Base-by-base conservation (phyloP, 1,140 invertebrate species). In the Rhopalosiphum maidis region DNA sequence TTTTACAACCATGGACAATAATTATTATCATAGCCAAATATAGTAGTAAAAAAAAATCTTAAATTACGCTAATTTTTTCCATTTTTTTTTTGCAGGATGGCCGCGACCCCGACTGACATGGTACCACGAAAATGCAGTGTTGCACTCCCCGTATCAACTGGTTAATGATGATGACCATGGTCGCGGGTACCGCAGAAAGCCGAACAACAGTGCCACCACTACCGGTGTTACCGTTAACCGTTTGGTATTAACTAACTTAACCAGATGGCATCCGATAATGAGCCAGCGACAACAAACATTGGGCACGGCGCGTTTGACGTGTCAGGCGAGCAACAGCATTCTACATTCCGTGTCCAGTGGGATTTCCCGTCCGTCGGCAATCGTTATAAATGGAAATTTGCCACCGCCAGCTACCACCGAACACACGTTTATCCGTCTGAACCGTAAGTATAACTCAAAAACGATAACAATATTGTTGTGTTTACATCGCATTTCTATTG, bases 311-410 rank as follows among this genome's bases (percentile, higher is more conserved):
- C 97, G 60, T 97, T 97, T 95, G 89, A 97, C 97, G 51, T 98
- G 98, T 95, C 97, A 97, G 94, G 98, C 97, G 48, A 97, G 97
- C 94, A 98, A 98, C 95, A 98, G 97, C 95, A 97, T 97, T 94
- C 95, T 97, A 94, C 96, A 97, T 87, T 96, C n/a, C 97, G 97
- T 86, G 46, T n/a, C 43, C 85, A 1, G 25, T 21, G 48, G 30
- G 15, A 2, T 89, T 96, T 97, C 95, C 96, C 96, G 90, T 97
- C 96, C 94, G 96, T 96, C 51, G 96, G 25, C 41, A 1, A 23
- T 43, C 1, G 89, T 37, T 30, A 41, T 25, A 1, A 43, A 30
- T 37, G 54, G 54, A 35, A 90, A 90, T 21, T 21, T 43, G 25
- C 89, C 89, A 30, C 89, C 89, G 3, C 89, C 89, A 4, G 89